A percentile compares a stretch with the other conserved stretches of the same genome.
phyloP scores from a whole-genome alignment of 2,888 invertebrate species.

The Eremobia ochroleuca region DNA sequence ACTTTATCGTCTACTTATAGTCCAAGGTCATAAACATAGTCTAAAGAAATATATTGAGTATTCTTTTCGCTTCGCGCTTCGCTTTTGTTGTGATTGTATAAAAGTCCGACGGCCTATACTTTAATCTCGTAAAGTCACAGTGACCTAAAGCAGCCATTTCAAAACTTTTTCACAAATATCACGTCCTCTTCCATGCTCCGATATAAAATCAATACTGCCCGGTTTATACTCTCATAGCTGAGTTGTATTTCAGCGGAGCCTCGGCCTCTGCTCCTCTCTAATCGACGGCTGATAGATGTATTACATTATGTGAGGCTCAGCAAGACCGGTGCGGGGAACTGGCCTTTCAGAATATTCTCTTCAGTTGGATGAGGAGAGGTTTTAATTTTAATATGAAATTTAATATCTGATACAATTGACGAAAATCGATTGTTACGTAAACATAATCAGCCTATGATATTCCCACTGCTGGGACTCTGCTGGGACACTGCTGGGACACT shows the following conservation, averaged over 20 bases:
- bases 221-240: slow-evolving; percentile 78
- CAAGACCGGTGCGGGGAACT: background rate
- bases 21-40: background rate
- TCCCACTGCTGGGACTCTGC: too few species aligned
- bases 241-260: slow-evolving; percentile 69
- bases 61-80: background rate
- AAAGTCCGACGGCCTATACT: background rate
- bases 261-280: slow-evolving; percentile 2
- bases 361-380: too few species aligned
- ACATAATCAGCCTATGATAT: too few species aligned
- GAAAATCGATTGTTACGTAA: background rate
- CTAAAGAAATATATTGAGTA: background rate
- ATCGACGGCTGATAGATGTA: slow-evolving; percentile 46
- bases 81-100: too few species aligned
- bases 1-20: too few species aligned
- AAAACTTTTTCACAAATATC: slow-evolving; percentile 1
- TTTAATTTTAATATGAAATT: background rate
- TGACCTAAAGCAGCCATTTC: slow-evolving; percentile 1
- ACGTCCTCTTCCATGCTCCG: background rate
- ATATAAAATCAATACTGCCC: slow-evolving; percentile 75
- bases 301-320: slow-evolving; percentile 50
- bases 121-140: too few species aligned
- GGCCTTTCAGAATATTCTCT: background rate
- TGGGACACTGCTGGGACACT: too few species aligned
- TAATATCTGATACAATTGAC: background rate